phyloP scores from a whole-genome alignment of 2,113 vertebrate genomes.

The Pituophis catenifer region DNA sequence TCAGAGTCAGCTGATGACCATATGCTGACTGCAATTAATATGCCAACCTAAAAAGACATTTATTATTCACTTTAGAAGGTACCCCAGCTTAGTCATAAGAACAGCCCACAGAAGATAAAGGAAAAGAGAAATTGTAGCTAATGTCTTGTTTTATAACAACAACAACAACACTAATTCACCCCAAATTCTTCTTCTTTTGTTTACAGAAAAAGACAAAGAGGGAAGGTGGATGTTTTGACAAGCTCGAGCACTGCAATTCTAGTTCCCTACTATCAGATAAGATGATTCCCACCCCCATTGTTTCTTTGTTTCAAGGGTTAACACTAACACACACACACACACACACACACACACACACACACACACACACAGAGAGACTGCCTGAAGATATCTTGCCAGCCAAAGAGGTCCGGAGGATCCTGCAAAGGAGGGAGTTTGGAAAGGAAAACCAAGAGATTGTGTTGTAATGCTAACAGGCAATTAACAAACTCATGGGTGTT shows the following conservation, averaged over 20 bases:
- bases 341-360: background rate
- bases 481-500: slow-evolving; percentile 89
- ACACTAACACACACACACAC: background rate
- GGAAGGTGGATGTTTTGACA: slow-evolving; percentile 56
- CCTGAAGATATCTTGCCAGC: slow-evolving; percentile 59
- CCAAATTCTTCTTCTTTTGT: slow-evolving; percentile 59
- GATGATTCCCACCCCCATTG: background rate
- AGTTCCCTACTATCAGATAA: background rate
- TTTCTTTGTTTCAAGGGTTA: slow-evolving; percentile 60
- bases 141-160: slow-evolving; percentile 68
- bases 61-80: slow-evolving; percentile 69
- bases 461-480: slow-evolving; percentile 87
- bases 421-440: slow-evolving; percentile 70
- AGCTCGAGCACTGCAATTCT: slow-evolving; percentile 44
- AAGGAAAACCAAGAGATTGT: slow-evolving; percentile 72
- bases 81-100: slow-evolving; percentile 77
- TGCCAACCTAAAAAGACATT: slow-evolving; percentile 75
- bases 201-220: slow-evolving; percentile 60
- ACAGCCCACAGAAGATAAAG: slow-evolving; percentile 48
- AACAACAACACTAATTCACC: slow-evolving; percentile 64
- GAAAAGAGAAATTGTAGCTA: slow-evolving; percentile 64
- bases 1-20: slow-evolving; percentile 80
- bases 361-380: background rate
- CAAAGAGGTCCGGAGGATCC: slow-evolving; percentile 62
- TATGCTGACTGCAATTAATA: slow-evolving; percentile 83